Percentiles rank a stretch among this genome's conserved stretches.
These are phyloP conservation scores for Cirrhinus mrigala DNA, from an alignment of 2,797 vertebrate genomes.

Conservation along the genomic window DNA sequence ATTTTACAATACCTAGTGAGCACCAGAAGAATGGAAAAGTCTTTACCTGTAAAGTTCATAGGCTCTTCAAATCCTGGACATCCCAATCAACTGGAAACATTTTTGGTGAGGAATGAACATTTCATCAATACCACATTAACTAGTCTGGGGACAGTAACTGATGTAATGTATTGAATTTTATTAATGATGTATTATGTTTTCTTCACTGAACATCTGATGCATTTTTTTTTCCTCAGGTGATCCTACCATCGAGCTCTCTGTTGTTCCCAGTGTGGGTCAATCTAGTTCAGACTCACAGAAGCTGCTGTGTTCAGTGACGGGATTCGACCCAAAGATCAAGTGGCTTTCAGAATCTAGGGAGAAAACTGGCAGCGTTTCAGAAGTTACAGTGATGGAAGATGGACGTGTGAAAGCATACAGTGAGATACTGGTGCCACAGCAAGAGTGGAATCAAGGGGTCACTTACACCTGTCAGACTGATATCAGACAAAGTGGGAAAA, in stretches of 20 bases:
- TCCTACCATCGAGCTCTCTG: no score
- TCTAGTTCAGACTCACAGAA: no score
- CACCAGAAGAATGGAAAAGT: not conserved
- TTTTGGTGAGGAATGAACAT: slow-evolving; percentile 66
- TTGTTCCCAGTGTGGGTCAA: no score
- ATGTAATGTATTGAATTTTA: not conserved
- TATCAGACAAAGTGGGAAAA: no score
- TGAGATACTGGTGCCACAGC: slow-evolving; percentile 54
- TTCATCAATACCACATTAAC: not conserved
- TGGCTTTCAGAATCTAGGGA: slow-evolving; percentile 60
- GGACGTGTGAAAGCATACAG: slow-evolving; percentile 67
- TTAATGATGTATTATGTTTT: not conserved
- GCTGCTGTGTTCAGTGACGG: no score
- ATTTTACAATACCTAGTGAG: slow-evolving; percentile 20
- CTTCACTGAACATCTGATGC: not conserved
- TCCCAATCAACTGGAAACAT: slow-evolving; percentile 59
- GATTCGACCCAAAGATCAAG: no score
- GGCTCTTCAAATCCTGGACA: not conserved
- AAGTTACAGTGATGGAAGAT: slow-evolving; percentile 57
- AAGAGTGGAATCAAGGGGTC: slow-evolving; percentile 67
- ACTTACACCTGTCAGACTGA: slow-evolving; percentile 66
- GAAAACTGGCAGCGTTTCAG: fast-evolving
- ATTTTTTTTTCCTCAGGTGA: no score
- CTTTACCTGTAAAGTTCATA: slow-evolving; percentile 70
- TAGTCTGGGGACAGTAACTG: not conserved